Conservation (phyloP, 2,888 invertebrate genomes). For the Osmoderma eremita region DNA sequence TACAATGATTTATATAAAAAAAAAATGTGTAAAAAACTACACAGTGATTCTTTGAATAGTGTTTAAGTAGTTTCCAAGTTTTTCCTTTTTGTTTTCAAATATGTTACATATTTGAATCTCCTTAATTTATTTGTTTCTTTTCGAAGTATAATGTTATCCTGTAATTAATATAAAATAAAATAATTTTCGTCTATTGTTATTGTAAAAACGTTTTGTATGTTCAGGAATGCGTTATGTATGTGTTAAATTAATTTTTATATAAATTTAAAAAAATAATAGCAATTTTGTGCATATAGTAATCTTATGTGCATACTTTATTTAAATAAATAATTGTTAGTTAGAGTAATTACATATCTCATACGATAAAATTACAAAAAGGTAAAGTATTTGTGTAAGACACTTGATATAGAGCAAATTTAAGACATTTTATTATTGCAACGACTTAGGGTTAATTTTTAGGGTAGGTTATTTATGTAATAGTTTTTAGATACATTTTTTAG, state of each 20-base stretch:
- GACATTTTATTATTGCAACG: slow-evolving; percentile 45
- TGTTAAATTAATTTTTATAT: slow-evolving; percentile 41
- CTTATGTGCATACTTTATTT: slow-evolving; percentile 35
- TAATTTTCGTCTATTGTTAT: slow-evolving; percentile 33
- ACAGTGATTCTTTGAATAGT: slow-evolving; percentile 33
- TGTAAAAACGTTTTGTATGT: slow-evolving; percentile 38
- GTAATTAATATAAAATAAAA: slow-evolving; percentile 30
- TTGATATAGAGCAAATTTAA: slow-evolving; percentile 41
- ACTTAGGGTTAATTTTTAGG: slow-evolving; percentile 42
- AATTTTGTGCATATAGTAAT: slow-evolving; percentile 35
- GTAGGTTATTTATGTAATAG: slow-evolving; percentile 41
- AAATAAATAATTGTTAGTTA: slow-evolving; percentile 37
- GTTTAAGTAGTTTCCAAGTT: slow-evolving; percentile 37
- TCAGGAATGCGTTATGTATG: slow-evolving; percentile 37
- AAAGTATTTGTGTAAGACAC: slow-evolving; percentile 41
- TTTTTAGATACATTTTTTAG: slow-evolving; percentile 40
- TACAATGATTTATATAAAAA: slow-evolving; percentile 40
- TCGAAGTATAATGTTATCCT: slow-evolving; percentile 25
- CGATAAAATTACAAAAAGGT: slow-evolving; percentile 34
- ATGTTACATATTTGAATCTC: slow-evolving; percentile 39
- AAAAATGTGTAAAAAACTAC: slow-evolving; percentile 23
- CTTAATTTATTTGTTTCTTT: slow-evolving; percentile 38
- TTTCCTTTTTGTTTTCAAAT: slow-evolving; percentile 25
- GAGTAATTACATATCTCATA: slow-evolving; percentile 42
- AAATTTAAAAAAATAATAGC: slow-evolving; percentile 35